phyloP scores from a whole-genome alignment of 1,140 invertebrate genomes.

The Dreissena rostriformis region DNA sequence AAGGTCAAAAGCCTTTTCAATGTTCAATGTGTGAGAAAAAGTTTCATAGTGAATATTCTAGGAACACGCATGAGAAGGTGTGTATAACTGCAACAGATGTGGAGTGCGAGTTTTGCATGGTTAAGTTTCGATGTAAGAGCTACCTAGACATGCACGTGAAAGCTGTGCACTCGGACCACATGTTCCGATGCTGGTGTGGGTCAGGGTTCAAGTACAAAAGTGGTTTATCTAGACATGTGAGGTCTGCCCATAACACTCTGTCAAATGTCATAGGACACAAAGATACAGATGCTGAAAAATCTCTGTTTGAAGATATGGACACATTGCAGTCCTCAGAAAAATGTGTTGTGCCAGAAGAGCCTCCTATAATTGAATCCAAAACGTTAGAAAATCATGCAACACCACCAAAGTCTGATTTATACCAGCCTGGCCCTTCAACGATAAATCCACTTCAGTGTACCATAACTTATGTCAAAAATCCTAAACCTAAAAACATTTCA shows the following conservation, averaged over 20 bases:
- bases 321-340: too few relatives aligned
- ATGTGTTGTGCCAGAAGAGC: too few relatives aligned
- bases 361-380: too few relatives aligned
- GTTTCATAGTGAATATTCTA: constrained; percentile 3
- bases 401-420: too few relatives aligned
- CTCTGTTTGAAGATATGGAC: too few relatives aligned
- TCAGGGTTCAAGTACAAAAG: background rate
- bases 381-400: too few relatives aligned
- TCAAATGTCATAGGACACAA: too few relatives aligned
- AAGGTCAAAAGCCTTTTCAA: background rate
- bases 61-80: background rate
- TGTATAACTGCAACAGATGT: background rate
- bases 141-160: background rate
- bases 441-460: too few relatives aligned
- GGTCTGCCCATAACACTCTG: background rate
- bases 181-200: background rate
- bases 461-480: too few relatives aligned
- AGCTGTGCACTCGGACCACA: background rate
- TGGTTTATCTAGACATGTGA: background rate
- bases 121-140: background rate
- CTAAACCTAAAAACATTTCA: too few relatives aligned
- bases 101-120: background rate
- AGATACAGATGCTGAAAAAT: too few relatives aligned
- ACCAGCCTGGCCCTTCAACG: too few relatives aligned
- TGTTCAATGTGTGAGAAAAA: background rate